Conservation (phyloP, 2,797 vertebrate genomes). For the Pantherophis vulpinus region DNA sequence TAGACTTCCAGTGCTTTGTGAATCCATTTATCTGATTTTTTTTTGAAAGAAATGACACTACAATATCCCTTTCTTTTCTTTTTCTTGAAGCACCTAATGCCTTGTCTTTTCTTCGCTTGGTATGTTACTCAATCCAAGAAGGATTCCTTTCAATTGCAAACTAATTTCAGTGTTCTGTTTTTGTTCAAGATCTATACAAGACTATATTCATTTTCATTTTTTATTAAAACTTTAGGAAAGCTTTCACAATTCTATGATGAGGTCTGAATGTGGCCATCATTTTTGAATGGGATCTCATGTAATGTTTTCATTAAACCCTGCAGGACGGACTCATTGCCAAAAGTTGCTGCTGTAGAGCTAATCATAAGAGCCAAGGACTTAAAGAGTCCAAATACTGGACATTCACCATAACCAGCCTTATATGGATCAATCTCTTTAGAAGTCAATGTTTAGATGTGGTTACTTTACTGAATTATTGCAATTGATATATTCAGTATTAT, state of each 20-base stretch:
- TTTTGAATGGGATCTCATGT: neutral
- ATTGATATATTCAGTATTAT: neutral
- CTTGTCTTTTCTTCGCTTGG: neutral
- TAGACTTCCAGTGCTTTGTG: neutral
- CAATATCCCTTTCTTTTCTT: neutral
- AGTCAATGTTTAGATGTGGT: neutral
- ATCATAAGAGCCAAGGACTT: constrained; percentile 2
- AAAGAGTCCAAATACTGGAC: constrained; percentile 3
- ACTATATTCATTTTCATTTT: constrained; percentile 40
- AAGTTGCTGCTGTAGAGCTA: neutral
- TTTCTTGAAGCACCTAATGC: neutral
- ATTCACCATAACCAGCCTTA: constrained; percentile 28
- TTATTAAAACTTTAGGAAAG: constrained; percentile 51
- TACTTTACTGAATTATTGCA: constrained; percentile 23
- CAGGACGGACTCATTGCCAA: neutral
- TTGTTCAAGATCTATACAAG: neutral
- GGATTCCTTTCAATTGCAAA: neutral
- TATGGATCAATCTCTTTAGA: constrained; percentile 4
- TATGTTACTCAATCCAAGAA: neutral
- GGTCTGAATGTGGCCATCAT: constrained; percentile 20
- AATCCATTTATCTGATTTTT: neutral
- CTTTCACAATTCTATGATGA: constrained; percentile 42
- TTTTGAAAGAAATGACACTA: neutral
- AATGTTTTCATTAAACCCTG: constrained; percentile 5
- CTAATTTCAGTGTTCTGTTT: neutral